These are phyloP conservation scores for Okamejei kenojei DNA, from an alignment of 2,797 vertebrate species.

Conservation along the genomic window DNA sequence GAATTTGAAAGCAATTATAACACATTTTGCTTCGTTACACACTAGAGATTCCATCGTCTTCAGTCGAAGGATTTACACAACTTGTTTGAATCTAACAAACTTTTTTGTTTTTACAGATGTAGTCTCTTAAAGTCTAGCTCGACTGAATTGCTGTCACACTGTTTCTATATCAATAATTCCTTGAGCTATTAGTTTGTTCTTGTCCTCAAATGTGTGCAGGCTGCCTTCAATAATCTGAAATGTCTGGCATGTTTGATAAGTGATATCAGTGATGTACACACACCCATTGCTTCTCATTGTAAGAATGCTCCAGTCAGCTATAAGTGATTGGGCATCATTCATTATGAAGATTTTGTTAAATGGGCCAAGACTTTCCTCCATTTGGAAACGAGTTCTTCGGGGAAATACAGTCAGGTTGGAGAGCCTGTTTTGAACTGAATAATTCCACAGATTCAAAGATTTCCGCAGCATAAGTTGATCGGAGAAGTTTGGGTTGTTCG, in stretches of 20 bases:
- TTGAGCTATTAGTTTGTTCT: not conserved
- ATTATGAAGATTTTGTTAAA: not conserved
- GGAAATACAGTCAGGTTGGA: not conserved
- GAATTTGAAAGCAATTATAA: not conserved
- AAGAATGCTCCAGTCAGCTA: not conserved
- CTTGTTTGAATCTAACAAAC: not conserved
- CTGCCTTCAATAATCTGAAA: not conserved
- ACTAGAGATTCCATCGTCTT: not conserved
- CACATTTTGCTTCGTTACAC: not conserved
- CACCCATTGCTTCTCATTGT: not conserved
- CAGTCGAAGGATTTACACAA: not conserved
- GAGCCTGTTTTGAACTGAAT: not conserved
- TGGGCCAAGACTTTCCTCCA: not conserved
- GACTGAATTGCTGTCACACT: not conserved
- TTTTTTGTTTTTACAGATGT: not conserved
- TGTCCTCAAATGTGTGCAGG: not conserved
- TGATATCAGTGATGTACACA: not conserved
- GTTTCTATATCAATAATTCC: not conserved
- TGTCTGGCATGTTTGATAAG: not conserved
- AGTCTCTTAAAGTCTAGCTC: not conserved
- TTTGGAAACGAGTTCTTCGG: not conserved
- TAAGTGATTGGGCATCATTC: not conserved
- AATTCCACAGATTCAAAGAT: too few species aligned
- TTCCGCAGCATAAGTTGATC: too few species aligned
- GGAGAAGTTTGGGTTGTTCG: too few species aligned